Evolutionary conservation across 2,797 vertebrate genomes (phyloP), one percentile per base, ranked within the genome.

Genomic region (Lemur catta): DNA sequence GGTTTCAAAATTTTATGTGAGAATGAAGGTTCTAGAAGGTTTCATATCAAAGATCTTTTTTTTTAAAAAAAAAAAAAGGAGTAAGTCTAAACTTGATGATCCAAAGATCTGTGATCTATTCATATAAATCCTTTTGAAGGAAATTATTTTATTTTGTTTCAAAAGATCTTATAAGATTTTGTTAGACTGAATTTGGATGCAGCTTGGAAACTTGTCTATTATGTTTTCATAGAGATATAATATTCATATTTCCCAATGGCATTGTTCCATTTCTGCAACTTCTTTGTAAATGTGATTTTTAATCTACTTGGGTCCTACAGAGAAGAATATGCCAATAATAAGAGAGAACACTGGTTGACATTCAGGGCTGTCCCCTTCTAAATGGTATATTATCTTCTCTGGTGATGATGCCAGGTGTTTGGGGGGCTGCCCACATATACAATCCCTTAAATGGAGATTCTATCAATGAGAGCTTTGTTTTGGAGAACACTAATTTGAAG

Each of bases 201-300:
- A 78, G 30, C 38, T 81, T 94, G 30, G 48, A 81, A 96, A 81
- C 2, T 20, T 72, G 72, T 38, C 43, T 46, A 12, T 82, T 90
- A 92, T 50, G 13, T 85, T 87, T 84, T n/a, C 65, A 67, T 43
- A 91, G 57, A 87, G 59, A 69, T 79, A 55, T 17, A 84, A 61
- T 75, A 80, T 46, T 61, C 67, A 91, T 33, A 95, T 96, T 89
- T 93, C 74, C 69, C 46, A 13, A 14, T 33, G 30, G 72, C 30
- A n/a, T 65, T 74, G 30, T 89, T 94, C 46, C 69, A 86, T 74
- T 86, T 86, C 72, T 94, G 41, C 82, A 88, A 91, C 28, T 90
- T 91, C 41, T 93, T 89, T 95, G 85, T 63, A 92, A 94, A 78
- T 75, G 33, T 94, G n/a, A 46, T 75, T 95, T 95, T 80, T 33